Evolutionary conservation across 2,888 invertebrate genomes (phyloP).

Genomic region (Melinaea marsaeus): DNA sequence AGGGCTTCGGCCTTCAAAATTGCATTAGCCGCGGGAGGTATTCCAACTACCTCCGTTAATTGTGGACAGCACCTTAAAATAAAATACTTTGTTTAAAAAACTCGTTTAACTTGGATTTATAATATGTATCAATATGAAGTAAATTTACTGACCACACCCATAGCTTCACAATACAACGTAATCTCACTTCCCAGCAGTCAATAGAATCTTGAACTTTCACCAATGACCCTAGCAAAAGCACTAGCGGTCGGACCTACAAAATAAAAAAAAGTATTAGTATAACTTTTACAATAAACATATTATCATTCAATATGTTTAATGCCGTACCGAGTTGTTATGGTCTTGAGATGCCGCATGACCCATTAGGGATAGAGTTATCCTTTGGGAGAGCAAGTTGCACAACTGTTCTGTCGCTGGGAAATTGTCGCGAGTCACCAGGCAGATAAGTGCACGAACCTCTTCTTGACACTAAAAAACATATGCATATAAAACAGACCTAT

Average conservation of each 20-base stretch:
- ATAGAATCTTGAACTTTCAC: constrained; percentile 91
- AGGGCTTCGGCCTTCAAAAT: constrained; percentile 63
- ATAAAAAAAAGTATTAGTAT: constrained; percentile 3
- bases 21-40: constrained; percentile 61
- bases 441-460: constrained; percentile 92
- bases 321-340: constrained; percentile 70
- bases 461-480: constrained; percentile 81
- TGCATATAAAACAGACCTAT: background rate
- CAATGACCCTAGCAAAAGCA: constrained; percentile 90
- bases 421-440: constrained; percentile 93
- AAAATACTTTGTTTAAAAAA: constrained; percentile 5
- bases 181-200: constrained; percentile 95
- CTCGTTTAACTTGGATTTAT: background rate
- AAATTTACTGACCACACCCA: constrained; percentile 77
- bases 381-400: constrained; percentile 87
- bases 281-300: background rate
- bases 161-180: constrained; percentile 91
- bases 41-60: constrained; percentile 69
- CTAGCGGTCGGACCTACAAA: constrained; percentile 88
- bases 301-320: background rate
- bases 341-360: constrained; percentile 84
- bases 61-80: constrained; percentile 68
- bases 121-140: background rate
- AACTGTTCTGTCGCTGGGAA: constrained; percentile 88
- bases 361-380: constrained; percentile 88